A percentile compares a stretch with the other conserved stretches of the same genome.
phyloP scores from a whole-genome alignment of 2,113 vertebrate species.

The Colius striatus region DNA sequence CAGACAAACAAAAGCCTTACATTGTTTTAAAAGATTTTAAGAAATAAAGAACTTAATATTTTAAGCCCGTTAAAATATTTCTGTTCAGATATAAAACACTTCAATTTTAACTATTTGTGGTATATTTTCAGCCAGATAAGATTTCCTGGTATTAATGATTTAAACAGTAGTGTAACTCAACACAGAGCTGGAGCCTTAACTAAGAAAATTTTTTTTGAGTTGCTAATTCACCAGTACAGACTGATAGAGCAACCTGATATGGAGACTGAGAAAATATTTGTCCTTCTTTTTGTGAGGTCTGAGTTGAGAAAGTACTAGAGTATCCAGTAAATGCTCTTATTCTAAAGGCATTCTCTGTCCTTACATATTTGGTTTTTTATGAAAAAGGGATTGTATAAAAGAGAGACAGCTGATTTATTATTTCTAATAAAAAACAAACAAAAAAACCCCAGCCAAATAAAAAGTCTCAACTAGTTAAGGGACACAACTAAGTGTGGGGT shows the following conservation, averaged over 20 bases:
- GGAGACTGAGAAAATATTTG: background rate
- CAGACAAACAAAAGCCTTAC: background rate
- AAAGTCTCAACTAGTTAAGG: rapidly evolving
- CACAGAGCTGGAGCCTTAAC: background rate
- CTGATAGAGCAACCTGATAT: background rate
- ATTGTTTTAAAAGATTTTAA: background rate
- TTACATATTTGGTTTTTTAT: background rate
- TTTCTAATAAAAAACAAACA: background rate
- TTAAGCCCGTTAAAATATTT: background rate
- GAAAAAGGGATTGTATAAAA: rapidly evolving
- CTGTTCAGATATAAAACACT: background rate
- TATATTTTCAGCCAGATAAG: background rate
- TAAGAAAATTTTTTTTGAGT: background rate
- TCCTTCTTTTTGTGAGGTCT: background rate
- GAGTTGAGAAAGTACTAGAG: background rate
- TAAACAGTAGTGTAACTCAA: background rate
- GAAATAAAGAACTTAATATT: background rate
- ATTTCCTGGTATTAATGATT: background rate
- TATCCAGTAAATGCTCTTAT: background rate
- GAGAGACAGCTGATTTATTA: background rate
- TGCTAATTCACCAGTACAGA: background rate
- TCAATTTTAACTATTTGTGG: background rate
- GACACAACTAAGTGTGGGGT: rapidly evolving
- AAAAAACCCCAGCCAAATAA: background rate
- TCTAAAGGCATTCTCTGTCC: background rate